Evolutionary conservation across 2,888 invertebrate genomes (phyloP).

Genomic region (Cantharis flavilabris): DNA sequence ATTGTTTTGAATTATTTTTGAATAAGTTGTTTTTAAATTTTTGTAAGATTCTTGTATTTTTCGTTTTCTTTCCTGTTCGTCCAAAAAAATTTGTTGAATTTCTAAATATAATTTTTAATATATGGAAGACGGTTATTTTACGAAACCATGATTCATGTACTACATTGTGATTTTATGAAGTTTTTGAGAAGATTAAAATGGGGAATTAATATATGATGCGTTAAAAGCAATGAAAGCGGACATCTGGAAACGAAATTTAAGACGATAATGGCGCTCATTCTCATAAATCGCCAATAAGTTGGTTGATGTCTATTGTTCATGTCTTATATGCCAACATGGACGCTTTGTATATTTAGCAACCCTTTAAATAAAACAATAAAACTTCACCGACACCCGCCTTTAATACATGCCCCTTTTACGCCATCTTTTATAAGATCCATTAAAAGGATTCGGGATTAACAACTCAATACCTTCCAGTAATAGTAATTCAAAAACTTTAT

Average conservation of each 20-base stretch:
- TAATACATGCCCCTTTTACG: conserved; percentile 40
- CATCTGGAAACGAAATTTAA: conserved; percentile 38
- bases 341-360: conserved; percentile 28
- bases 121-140: background rate
- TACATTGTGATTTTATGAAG: background rate
- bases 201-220: background rate
- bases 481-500: background rate
- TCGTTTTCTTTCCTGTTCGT: too few species aligned
- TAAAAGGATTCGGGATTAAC: conserved; percentile 31
- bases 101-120: background rate
- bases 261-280: conserved; percentile 33
- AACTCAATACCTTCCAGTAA: background rate
- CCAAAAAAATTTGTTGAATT: background rate
- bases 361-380: conserved; percentile 38
- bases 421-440: conserved; percentile 37
- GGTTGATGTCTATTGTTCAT: conserved; percentile 30
- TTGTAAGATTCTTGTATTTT: too few species aligned
- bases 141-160: background rate
- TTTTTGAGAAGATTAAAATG: background rate
- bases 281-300: conserved; percentile 37
- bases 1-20: too few species aligned
- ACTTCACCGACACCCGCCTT: conserved; percentile 37
- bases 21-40: too few species aligned
- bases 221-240: conserved; percentile 22
- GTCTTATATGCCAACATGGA: conserved; percentile 33